A percentile compares a stretch with the other conserved stretches of the same genome.
These are phyloP conservation scores for Clarias batrachus DNA, from an alignment of 2,113 vertebrate species.

Conservation along the genomic window DNA sequence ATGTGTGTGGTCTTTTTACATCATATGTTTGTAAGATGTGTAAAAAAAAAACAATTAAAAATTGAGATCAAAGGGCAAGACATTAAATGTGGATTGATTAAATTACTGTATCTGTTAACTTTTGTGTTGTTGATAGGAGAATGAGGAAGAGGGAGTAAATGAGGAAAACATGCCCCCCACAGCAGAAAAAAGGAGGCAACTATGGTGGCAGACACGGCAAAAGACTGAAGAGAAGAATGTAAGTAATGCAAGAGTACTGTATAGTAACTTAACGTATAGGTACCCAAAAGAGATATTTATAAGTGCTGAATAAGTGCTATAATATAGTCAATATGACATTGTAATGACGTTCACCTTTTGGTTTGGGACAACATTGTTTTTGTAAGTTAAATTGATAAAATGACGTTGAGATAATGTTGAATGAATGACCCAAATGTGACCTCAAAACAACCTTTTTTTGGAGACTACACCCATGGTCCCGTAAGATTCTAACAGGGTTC, in stretches of 20 bases:
- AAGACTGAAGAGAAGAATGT: constrained; percentile 92
- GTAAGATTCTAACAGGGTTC: no score
- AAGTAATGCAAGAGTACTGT: constrained; percentile 42
- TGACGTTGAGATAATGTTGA: no score
- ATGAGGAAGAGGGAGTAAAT: constrained; percentile 70
- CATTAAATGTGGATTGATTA: background rate
- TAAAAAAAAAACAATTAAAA: background rate
- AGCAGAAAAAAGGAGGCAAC: constrained; percentile 80
- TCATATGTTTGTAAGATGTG: background rate
- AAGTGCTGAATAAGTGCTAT: no score
- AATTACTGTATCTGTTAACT: no score
- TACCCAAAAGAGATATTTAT: no score
- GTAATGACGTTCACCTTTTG: no score
- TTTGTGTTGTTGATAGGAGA: constrained; percentile 52
- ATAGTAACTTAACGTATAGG: background rate
- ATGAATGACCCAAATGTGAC: no score
- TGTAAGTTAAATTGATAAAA: no score
- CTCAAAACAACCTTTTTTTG: no score
- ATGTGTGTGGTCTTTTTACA: background rate
- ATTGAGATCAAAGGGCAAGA: background rate
- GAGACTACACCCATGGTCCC: no score
- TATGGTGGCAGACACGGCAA: constrained; percentile 87
- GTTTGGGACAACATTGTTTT: no score
- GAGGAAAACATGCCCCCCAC: constrained; percentile 74
- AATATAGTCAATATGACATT: no score